A percentile compares a stretch with the other conserved stretches of the same genome.
Conservation (phyloP, 2,888 invertebrate species). For the Philereme vetulata region DNA sequence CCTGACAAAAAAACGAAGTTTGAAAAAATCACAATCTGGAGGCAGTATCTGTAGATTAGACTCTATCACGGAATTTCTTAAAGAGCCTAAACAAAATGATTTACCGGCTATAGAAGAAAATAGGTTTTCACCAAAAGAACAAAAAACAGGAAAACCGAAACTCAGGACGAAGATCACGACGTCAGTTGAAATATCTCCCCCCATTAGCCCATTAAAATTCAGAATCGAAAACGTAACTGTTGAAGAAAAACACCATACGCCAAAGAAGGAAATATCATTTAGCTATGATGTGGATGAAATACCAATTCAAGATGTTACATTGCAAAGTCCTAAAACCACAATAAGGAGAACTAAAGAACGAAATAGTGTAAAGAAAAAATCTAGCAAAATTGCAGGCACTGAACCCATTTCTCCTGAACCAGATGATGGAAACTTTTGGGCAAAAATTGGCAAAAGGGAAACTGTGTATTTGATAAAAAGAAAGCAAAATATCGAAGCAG, state of each 20-base stretch:
- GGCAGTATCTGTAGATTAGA: conserved; percentile 72
- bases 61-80: conserved; percentile 75
- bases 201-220: conserved; percentile 78
- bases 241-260: conserved; percentile 76
- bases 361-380: conserved; percentile 50
- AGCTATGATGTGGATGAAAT: conserved; percentile 60
- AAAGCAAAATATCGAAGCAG: conserved; percentile 76
- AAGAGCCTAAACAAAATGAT: conserved; percentile 49
- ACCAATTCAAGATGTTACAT: conserved; percentile 33
- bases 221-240: conserved; percentile 83
- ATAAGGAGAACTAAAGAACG: conserved; percentile 42
- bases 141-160: conserved; percentile 55
- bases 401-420: conserved; percentile 65
- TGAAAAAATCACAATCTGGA: conserved; percentile 75
- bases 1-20: conserved; percentile 59
- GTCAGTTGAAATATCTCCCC: conserved; percentile 78
- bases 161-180: conserved; percentile 82
- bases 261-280: conserved; percentile 69
- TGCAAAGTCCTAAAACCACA: conserved; percentile 33
- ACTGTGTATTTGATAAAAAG: conserved; percentile 85
- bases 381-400: conserved; percentile 36
- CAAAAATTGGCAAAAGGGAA: conserved; percentile 86
- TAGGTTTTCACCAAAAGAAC: conserved; percentile 54
- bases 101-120: conserved; percentile 78
- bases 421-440: conserved; percentile 85